Conservation (phyloP, 2,797 vertebrate species). For the Huso huso region DNA sequence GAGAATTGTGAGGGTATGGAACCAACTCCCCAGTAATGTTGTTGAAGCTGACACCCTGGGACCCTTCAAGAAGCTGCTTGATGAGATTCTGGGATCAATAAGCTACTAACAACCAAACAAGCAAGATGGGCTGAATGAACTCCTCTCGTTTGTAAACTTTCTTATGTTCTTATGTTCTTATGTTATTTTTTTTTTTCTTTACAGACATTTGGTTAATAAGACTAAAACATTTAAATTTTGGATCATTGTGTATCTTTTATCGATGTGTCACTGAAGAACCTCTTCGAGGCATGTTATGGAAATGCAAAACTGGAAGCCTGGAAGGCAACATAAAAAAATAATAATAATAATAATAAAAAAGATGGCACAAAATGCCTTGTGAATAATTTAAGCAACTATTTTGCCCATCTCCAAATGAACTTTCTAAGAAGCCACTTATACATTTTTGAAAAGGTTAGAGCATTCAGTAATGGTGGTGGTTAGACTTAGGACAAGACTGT, state of each 20-base stretch:
- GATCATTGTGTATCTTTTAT: slow-evolving; percentile 29
- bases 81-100: no score
- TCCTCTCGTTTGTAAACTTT: no score
- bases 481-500: slow-evolving; percentile 20
- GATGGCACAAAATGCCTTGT: slow-evolving; percentile 33
- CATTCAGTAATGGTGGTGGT: slow-evolving; percentile 25
- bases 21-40: no score
- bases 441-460: slow-evolving; percentile 37
- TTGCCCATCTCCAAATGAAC: slow-evolving; percentile 40
- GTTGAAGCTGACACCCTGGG: no score
- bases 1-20: no score
- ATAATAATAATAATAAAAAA: no score
- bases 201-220: slow-evolving; percentile 21
- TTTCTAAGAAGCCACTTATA: slow-evolving; percentile 38
- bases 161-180: no score
- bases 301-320: slow-evolving; percentile 40
- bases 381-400: slow-evolving; percentile 43
- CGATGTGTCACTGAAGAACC: slow-evolving; percentile 36
- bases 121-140: no score
- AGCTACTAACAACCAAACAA: no score
- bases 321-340: slow-evolving; percentile 38
- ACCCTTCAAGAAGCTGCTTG: no score
- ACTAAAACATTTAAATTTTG: slow-evolving; percentile 24
- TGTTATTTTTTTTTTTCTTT: slow-evolving; percentile 12
- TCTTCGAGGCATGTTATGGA: slow-evolving; percentile 32